Conservation (phyloP, 2,888 invertebrate species). For the Macrosiphum euphorbiae region DNA sequence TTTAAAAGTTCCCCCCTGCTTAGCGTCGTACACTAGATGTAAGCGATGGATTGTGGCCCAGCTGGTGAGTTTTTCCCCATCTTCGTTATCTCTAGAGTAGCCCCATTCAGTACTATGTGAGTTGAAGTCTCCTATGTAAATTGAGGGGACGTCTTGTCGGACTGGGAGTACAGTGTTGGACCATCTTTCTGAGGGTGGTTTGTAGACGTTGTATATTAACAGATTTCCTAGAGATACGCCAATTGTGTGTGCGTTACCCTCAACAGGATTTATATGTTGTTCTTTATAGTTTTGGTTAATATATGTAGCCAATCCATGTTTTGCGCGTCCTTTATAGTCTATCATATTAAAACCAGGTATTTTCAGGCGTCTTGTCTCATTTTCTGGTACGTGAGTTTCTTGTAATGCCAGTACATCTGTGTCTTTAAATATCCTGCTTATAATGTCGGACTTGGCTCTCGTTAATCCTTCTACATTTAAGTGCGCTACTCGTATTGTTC, state of each 20-base stretch:
- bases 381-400: not conserved
- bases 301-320: slow-evolving; percentile 23
- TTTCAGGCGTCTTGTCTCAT: not conserved
- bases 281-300: slow-evolving; percentile 19
- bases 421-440: slow-evolving; percentile 2
- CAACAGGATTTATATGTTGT: slow-evolving; percentile 10
- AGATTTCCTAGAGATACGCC: slow-evolving; percentile 29
- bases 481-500: no score
- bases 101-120: not conserved
- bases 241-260: not conserved
- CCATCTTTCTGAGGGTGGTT: slow-evolving; percentile 21
- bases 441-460: not conserved
- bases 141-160: not conserved
- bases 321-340: slow-evolving; percentile 21
- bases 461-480: no score
- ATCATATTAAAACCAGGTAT: slow-evolving; percentile 18
- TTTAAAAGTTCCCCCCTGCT: slow-evolving; percentile 10
- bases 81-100: not conserved
- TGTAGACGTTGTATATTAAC: slow-evolving; percentile 12
- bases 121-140: not conserved
- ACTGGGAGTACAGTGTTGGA: not conserved
- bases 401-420: not conserved
- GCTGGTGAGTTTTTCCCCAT: not conserved
- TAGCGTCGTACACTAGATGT: not conserved
- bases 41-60: not conserved